Evolutionary conservation across 2,113 vertebrate species (phyloP), one percentile per base, ranked within the genome.

Genomic region (Uropsilus gracilis): DNA sequence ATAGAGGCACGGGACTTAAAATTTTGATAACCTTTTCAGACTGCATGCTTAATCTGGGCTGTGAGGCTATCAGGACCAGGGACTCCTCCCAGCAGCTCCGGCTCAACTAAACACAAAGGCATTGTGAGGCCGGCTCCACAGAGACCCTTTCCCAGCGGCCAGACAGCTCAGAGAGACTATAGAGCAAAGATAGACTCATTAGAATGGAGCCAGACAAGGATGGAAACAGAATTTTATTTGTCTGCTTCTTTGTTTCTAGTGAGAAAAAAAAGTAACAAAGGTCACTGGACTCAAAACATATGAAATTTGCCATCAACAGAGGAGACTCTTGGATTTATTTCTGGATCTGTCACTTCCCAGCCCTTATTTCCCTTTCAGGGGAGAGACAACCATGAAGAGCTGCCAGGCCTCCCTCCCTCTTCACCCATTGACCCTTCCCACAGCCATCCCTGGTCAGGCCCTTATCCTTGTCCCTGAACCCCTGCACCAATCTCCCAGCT

Each of bases 1-100:
- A 53, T 61, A 32, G 59, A 81, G 69, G 68, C 85, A 94, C 92
- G 83, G 96, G 92, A 64, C 92, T 88, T 97, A 75, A 14, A 83
- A 93, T 88, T 80, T 93, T 92, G 83, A 93, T 81, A 0, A 18
- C 44, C 2, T 2, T 59, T 93, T 20, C 72, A 39, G 22, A 72
- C 3, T 24, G 83, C 32, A 2, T 13, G 8, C 89, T 89, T 90
- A 50, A 34, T 44, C 86, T 69, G 39, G 86, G 77, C 83, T 86
- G 44, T 44, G 68, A 91, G 82, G 78, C 97, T 94, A 3, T 89
- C 42, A 0, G 80, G 55, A n/a, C 0, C 0, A 8, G 61, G 66
- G 46, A 53, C 85, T 90, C 8, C 0, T 64, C 91, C 46, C 85
- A 14, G 59, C 57, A 42, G 55, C 89, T 76, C n/a, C 75, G 32